phyloP scores from a whole-genome alignment of 1,140 invertebrate genomes.

The Leptoteleia sp. region DNA sequence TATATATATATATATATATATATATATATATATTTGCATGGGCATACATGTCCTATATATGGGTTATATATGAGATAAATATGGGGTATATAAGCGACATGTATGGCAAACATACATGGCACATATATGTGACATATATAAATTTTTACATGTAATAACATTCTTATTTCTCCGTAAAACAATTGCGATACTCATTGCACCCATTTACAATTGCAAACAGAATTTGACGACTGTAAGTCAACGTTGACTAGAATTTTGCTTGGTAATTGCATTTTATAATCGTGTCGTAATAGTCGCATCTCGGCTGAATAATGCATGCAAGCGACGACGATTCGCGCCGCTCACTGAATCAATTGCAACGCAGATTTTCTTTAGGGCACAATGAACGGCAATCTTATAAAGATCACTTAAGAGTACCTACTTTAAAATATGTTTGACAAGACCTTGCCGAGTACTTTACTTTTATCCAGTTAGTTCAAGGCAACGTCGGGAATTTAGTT shows the following conservation, averaged over 20 bases:
- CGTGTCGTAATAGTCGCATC: slow-evolving; percentile 38
- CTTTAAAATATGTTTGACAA: slow-evolving; percentile 19
- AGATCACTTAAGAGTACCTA: slow-evolving; percentile 37
- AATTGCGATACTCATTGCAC: too few relatives aligned
- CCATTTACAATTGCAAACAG: slow-evolving; percentile 6
- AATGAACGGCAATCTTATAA: slow-evolving; percentile 55
- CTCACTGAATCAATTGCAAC: slow-evolving; percentile 45
- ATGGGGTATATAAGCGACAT: too few relatives aligned
- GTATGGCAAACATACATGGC: too few relatives aligned
- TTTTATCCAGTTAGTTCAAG: slow-evolving; percentile 18
- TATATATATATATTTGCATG: too few relatives aligned
- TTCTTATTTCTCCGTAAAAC: too few relatives aligned
- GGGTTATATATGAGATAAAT: too few relatives aligned
- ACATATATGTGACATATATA: too few relatives aligned
- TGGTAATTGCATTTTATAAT: slow-evolving; percentile 32
- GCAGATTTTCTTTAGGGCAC: slow-evolving; percentile 45
- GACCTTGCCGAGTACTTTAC: slow-evolving; percentile 37
- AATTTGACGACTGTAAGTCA: slow-evolving; percentile 9
- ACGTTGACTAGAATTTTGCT: slow-evolving; percentile 14
- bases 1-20: too few relatives aligned
- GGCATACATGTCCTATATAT: too few relatives aligned
- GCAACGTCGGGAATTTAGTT: background rate
- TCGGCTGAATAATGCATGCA: slow-evolving; percentile 45
- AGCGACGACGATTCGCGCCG: slow-evolving; percentile 1
- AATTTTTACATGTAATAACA: too few relatives aligned